Conservation (phyloP, 2,888 invertebrate genomes). For the Hydrotaea cyrtoneurina region DNA sequence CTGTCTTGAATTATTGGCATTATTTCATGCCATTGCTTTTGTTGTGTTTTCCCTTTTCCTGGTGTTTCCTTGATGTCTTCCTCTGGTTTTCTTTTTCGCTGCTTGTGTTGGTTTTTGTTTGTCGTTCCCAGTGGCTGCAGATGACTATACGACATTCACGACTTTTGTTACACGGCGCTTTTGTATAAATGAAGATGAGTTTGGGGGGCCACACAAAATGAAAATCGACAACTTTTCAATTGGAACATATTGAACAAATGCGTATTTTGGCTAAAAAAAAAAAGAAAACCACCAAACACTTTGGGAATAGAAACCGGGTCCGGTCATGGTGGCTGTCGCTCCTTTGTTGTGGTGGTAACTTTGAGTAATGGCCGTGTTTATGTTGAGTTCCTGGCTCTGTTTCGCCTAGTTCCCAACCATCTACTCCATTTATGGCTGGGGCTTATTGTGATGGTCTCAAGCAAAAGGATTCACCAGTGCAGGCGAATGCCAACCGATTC, state of each 20-base stretch:
- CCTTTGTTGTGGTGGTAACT: not conserved
- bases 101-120: not conserved
- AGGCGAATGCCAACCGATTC: not conserved
- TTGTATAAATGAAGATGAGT: not conserved
- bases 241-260: slow-evolving; percentile 54
- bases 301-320: slow-evolving; percentile 16
- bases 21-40: slow-evolving; percentile 27
- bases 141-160: not conserved
- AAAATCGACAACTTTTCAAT: slow-evolving; percentile 28
- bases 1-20: slow-evolving; percentile 60
- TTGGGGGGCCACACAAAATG: not conserved
- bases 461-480: too few species aligned
- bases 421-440: not conserved
- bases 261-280: slow-evolving; percentile 29
- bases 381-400: slow-evolving; percentile 13
- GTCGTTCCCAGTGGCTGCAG: not conserved
- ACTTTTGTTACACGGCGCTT: not conserved
- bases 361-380: slow-evolving; percentile 42
- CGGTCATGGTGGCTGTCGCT: not conserved
- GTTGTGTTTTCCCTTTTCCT: not conserved
- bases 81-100: slow-evolving; percentile 7
- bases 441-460: not conserved
- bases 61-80: not conserved
- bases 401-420: too few species aligned
- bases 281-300: slow-evolving; percentile 15